Conservation (phyloP, 2,113 vertebrate species). For the Desmodus rotundus region DNA sequence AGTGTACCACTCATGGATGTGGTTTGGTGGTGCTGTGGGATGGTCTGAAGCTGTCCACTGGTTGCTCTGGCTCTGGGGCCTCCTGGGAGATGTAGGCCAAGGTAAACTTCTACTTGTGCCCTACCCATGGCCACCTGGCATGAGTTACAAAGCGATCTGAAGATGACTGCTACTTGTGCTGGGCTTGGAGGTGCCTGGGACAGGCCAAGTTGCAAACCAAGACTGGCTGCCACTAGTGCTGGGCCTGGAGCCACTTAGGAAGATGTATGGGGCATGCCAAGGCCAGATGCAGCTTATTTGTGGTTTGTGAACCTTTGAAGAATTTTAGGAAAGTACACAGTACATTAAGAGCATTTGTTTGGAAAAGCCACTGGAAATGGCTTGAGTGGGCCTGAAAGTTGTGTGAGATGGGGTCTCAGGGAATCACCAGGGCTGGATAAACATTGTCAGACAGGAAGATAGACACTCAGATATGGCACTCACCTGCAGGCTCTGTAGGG, state of each 20-base stretch:
- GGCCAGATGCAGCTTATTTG: not conserved
- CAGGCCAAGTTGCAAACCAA: not conserved
- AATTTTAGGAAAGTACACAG: not conserved
- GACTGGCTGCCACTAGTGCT: not conserved
- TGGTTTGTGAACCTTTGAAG: not conserved
- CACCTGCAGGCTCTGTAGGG: not conserved
- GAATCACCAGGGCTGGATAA: not conserved
- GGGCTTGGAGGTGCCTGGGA: not conserved
- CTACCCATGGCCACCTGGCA: not conserved
- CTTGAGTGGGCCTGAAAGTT: not conserved
- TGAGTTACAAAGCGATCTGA: not conserved
- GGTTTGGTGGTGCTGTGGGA: not conserved
- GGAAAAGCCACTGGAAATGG: not conserved
- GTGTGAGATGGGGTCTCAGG: no score
- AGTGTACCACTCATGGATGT: not conserved
- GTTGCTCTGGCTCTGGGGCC: not conserved
- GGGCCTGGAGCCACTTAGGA: not conserved
- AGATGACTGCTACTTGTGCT: not conserved
- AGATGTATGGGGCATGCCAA: not conserved
- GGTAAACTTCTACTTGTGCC: not conserved
- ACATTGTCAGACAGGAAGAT: not conserved
- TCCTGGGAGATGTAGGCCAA: not conserved
- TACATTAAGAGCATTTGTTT: not conserved
- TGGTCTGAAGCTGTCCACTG: not conserved
- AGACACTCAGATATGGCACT: not conserved